A percentile compares a stretch with the other conserved stretches of the same genome.
Evolutionary conservation across 2,888 invertebrate genomes (phyloP).

Genomic region (Unio delphinus): DNA sequence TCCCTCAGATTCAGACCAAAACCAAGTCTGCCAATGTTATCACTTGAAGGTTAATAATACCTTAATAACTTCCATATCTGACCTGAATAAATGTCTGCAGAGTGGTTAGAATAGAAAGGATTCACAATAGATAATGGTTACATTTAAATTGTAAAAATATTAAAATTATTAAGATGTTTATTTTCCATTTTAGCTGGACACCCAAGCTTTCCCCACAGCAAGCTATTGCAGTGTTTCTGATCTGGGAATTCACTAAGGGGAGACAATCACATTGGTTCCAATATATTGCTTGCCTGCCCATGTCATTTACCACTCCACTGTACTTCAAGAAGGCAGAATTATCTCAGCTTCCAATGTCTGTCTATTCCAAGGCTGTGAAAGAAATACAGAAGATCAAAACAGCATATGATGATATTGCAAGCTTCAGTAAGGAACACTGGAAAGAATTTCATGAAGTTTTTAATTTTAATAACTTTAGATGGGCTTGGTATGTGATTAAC

Average conservation of each 20-base stretch:
- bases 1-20: too few species aligned
- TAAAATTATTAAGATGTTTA: background rate
- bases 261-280: slow-evolving; percentile 61
- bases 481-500: slow-evolving; percentile 89
- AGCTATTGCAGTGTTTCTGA: slow-evolving; percentile 80
- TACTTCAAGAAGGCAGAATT: slow-evolving; percentile 56
- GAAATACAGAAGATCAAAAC: slow-evolving; percentile 29
- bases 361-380: slow-evolving; percentile 22
- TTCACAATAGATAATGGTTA: too few species aligned
- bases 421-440: slow-evolving; percentile 21
- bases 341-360: slow-evolving; percentile 39
- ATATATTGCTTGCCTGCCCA: slow-evolving; percentile 62
- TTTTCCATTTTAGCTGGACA: slow-evolving; percentile 36
- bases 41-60: too few species aligned
- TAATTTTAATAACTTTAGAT: slow-evolving; percentile 77
- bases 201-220: slow-evolving; percentile 78
- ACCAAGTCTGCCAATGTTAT: too few species aligned
- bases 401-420: slow-evolving; percentile 16
- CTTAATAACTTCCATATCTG: too few species aligned
- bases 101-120: too few species aligned
- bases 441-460: slow-evolving; percentile 25
- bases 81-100: too few species aligned
- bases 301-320: slow-evolving; percentile 71
- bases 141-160: too few species aligned
- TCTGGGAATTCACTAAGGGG: slow-evolving; percentile 78